Percentiles rank a stretch among this genome's conserved stretches.
Conservation (phyloP, 1,140 invertebrate genomes). For the Anastatus disparis region DNA sequence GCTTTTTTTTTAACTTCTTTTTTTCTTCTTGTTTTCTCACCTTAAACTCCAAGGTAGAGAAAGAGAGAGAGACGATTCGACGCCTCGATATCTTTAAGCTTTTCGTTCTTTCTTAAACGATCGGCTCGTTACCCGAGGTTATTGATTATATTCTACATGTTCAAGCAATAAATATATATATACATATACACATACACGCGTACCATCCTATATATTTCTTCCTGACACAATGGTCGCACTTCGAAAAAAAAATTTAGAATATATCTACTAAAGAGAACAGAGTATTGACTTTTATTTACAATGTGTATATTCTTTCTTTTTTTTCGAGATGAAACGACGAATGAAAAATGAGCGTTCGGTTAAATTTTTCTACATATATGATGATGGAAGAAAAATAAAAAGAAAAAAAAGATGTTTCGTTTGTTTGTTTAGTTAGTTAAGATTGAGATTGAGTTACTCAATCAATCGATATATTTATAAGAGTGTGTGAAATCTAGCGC, state of each 20-base stretch:
- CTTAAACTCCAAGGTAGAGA: too few species aligned
- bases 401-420: too few species aligned
- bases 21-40: neutral
- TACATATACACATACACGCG: too few species aligned
- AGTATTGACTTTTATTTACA: neutral
- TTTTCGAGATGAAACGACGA: neutral
- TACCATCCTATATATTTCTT: neutral
- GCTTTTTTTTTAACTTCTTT: neutral
- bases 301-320: neutral
- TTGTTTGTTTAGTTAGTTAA: conserved; percentile 14
- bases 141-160: conserved; percentile 24
- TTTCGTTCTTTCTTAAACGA: conserved; percentile 13
- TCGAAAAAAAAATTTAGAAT: neutral
- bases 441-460: conserved; percentile 7
- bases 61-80: conserved; percentile 13
- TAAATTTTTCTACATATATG: too few species aligned
- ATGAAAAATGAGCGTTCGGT: conserved; percentile 34
- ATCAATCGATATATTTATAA: conserved; percentile 24
- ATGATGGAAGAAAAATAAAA: too few species aligned
- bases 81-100: conserved; percentile 24
- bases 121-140: conserved; percentile 34
- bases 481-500: conserved; percentile 29
- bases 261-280: neutral
- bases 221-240: conserved; percentile 10
- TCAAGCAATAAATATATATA: too few species aligned